phyloP scores from a whole-genome alignment of 92 coral and sea anemone species.

The Galaxea fascicularis region DNA sequence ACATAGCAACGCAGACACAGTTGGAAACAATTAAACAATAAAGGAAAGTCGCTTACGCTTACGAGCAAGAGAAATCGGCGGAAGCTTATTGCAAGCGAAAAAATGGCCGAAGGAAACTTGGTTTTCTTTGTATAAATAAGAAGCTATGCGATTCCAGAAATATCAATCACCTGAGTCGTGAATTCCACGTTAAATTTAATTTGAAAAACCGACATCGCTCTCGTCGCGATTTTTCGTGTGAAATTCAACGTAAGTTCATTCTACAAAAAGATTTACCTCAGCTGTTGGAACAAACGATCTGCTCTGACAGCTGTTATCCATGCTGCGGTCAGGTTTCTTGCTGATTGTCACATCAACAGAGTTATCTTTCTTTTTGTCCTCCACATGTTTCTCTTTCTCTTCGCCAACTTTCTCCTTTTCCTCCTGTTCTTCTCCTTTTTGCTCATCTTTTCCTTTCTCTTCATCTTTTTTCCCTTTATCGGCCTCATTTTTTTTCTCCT shows the following conservation, averaged over 20 bases:
- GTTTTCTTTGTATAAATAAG: too few species aligned
- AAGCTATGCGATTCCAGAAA: too few species aligned
- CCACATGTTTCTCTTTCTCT: slow-evolving; percentile 50
- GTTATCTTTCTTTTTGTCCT: slow-evolving; percentile 46
- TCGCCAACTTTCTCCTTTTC: slow-evolving; percentile 35
- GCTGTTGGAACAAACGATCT: slow-evolving; percentile 85
- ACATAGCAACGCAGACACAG: too few species aligned
- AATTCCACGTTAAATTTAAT: not conserved
- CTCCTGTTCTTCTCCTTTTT: slow-evolving; percentile 32
- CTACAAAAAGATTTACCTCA: slow-evolving; percentile 65
- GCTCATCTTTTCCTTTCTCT: slow-evolving; percentile 31
- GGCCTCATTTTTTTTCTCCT: slow-evolving; percentile 3
- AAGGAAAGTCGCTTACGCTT: too few species aligned
- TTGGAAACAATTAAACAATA: too few species aligned
- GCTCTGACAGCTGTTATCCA: slow-evolving; percentile 87
- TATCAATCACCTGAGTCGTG: too few species aligned
- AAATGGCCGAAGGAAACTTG: too few species aligned
- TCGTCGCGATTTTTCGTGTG: too few species aligned
- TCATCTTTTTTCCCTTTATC: slow-evolving; percentile 25
- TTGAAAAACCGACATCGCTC: not conserved
- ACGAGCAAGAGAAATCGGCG: too few species aligned
- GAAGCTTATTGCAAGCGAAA: too few species aligned
- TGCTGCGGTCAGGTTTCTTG: slow-evolving; percentile 76
- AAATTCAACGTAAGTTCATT: not conserved
- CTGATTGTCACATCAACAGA: slow-evolving; percentile 44